Conservation (phyloP, 2,113 vertebrate genomes). For the Elachura formosa region DNA sequence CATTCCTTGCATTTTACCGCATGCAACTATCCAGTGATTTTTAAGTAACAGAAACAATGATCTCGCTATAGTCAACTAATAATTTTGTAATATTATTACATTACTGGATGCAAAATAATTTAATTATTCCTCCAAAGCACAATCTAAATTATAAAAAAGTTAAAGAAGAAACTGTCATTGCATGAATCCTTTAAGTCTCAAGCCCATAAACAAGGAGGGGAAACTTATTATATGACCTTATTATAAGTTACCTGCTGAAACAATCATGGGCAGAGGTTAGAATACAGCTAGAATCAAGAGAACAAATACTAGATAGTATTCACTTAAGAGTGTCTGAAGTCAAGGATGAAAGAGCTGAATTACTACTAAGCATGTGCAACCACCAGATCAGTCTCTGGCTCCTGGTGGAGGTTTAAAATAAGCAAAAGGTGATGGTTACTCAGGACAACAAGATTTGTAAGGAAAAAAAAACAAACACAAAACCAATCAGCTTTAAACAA, state of each 20-base stretch:
- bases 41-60: background rate
- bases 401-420: background rate
- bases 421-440: background rate
- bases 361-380: background rate
- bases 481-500: background rate
- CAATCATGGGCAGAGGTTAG: background rate
- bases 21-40: background rate
- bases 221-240: background rate
- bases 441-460: background rate
- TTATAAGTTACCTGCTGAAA: background rate
- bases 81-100: background rate
- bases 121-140: background rate
- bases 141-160: background rate
- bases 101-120: background rate
- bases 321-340: background rate
- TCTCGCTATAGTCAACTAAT: background rate
- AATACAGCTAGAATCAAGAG: background rate
- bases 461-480: background rate
- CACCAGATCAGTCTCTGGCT: background rate
- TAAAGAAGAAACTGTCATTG: background rate
- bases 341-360: background rate
- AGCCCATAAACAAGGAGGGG: accelerated
- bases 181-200: background rate
- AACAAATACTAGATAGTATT: background rate
- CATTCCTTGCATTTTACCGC: background rate